Conservation (phyloP, 1,140 invertebrate species). For the Orius laevigatus region DNA sequence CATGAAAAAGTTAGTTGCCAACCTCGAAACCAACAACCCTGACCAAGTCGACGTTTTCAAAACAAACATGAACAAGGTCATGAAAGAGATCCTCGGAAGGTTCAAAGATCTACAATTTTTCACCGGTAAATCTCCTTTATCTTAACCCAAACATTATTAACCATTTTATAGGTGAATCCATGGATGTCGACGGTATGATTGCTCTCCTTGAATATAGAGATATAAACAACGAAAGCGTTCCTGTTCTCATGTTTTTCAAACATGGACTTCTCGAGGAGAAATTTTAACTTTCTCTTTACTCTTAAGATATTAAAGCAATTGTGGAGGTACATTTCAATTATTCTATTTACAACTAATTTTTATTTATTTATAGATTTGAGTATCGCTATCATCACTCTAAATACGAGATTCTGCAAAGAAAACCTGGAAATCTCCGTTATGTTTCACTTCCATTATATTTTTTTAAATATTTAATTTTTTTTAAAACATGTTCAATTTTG, state of each 20-base stretch:
- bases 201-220: constrained; percentile 85
- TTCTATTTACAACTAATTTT: no score
- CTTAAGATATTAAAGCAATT: no score
- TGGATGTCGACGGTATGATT: constrained; percentile 88
- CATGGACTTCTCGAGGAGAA: constrained; percentile 90
- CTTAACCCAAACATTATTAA: constrained; percentile 7
- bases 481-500: no score
- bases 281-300: constrained; percentile 40
- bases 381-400: no score
- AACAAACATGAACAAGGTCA: constrained; percentile 84
- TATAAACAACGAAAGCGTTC: constrained; percentile 59
- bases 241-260: constrained; percentile 89
- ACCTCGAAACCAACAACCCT: constrained; percentile 59
- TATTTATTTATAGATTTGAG: no score
- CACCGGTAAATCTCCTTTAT: constrained; percentile 36
- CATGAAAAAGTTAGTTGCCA: constrained; percentile 82
- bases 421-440: no score
- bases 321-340: no score
- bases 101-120: constrained; percentile 92
- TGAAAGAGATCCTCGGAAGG: constrained; percentile 80
- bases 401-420: no score
- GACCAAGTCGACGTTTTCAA: constrained; percentile 79
- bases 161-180: constrained; percentile 58
- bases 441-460: no score
- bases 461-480: no score